These are phyloP conservation scores for Nomada ferruginata DNA, from an alignment of 2,888 invertebrate genomes.

Conservation along the genomic window DNA sequence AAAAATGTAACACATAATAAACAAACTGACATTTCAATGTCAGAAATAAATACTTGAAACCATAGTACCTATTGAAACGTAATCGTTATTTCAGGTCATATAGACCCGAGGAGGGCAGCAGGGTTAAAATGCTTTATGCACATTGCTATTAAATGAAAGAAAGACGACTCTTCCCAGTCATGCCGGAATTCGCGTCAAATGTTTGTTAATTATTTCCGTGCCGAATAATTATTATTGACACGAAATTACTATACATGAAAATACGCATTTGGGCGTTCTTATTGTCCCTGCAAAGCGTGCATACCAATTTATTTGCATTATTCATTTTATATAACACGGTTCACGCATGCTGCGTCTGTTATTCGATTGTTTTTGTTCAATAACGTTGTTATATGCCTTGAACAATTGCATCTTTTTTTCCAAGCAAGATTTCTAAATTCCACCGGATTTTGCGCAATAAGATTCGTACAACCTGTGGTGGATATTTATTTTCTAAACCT, in stretches of 20 bases:
- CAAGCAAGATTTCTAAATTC: too few relatives aligned
- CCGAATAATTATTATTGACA: not conserved
- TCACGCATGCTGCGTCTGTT: too few relatives aligned
- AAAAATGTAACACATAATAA: not conserved
- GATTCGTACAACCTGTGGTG: too few relatives aligned
- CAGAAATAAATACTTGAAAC: not conserved
- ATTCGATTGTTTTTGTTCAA: too few relatives aligned
- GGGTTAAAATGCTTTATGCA: not conserved
- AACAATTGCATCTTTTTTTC: too few relatives aligned
- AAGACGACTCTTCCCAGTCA: not conserved
- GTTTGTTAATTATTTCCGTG: conserved; percentile 2
- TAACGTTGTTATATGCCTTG: too few relatives aligned
- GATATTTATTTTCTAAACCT: too few relatives aligned
- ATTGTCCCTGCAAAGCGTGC: not conserved
- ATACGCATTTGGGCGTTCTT: not conserved
- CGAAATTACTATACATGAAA: not conserved
- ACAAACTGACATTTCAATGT: not conserved
- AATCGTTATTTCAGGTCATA: not conserved
- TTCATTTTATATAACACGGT: too few relatives aligned
- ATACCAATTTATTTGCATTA: conserved; percentile 1
- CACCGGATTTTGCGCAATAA: too few relatives aligned
- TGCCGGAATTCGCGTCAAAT: not conserved
- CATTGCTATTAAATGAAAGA: not conserved
- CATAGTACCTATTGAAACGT: not conserved
- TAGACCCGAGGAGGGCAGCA: not conserved